Base-by-base conservation (phyloP, 2,888 invertebrate genomes). In the Palloptera scutellata region DNA sequence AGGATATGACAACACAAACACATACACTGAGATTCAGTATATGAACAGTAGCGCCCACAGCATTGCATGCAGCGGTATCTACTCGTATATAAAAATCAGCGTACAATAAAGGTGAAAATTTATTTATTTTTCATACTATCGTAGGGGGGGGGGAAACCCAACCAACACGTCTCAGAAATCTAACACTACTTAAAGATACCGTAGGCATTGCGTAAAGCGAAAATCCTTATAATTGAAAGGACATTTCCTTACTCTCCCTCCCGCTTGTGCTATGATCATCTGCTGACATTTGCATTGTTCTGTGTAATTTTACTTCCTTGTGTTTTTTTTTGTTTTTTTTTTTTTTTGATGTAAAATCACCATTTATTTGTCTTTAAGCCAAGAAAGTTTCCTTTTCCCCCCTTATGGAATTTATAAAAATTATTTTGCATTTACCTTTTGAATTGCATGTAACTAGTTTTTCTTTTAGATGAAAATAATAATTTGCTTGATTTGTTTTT, bases 221-320 rank as follows among this genome's bases (percentile, higher is more conserved):
- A 58, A 43, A 52, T 64, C 64, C 48, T 63, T 48, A 30, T 45
- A 48, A 48, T 54, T 55, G 54, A 48, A 40, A 5, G 20, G n/a
- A 61, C 19, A 48, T 5, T 20, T 13, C 48, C 30, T 19, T 17
- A 11, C 19, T 17, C 11, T 1, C 8, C 6, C 41, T n/a, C 17
- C n/a, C 40, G n/a, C 48, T 42, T 41, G 41, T 17, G 20, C 51
- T 9, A 17, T 20, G 17, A 64, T 64, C 64, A 64, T 30, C 30
- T 30, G 64, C 64, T 64, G 64, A 59, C 64, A 59, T 59, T 64
- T 64, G 59, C 64, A 64, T 53, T 64, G 64, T 64, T 58, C 51
- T 64, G 30, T 20, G 15, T 13, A 10, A 11, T 40, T 17, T 13
- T 58, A 12, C 58, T 43, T 42, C 30, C 59, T 52, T 58, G 43